These are phyloP conservation scores for Trisateles emortualis DNA, from an alignment of 2,888 invertebrate species.

Conservation along the genomic window DNA sequence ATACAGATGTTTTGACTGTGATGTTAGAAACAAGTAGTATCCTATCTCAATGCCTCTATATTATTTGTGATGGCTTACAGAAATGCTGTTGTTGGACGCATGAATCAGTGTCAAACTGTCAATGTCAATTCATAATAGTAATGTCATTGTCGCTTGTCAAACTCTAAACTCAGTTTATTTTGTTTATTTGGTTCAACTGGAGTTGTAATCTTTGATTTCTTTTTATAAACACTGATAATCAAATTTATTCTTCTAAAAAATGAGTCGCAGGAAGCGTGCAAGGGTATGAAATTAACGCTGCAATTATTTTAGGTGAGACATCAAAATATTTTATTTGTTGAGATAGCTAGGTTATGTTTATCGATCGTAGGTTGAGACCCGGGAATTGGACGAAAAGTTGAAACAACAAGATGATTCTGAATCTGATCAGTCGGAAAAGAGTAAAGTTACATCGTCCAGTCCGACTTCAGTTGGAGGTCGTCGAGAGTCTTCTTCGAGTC, in stretches of 20 bases:
- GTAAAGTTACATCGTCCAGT: conserved; percentile 87
- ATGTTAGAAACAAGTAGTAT: too few species aligned
- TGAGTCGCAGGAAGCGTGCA: conserved; percentile 88
- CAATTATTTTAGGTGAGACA: not conserved
- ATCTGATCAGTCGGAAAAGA: conserved; percentile 88
- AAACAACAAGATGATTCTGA: conserved; percentile 88
- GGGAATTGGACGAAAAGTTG: conserved; percentile 90
- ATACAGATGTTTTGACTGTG: too few species aligned
- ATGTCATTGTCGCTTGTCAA: not conserved
- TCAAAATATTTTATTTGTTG: conserved; percentile 40
- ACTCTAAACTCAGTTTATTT: conserved; percentile 8
- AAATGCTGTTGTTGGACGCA: too few species aligned
- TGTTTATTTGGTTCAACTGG: conserved; percentile 6
- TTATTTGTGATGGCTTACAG: too few species aligned
- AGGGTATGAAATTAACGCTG: conserved; percentile 66
- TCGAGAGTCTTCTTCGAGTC: conserved; percentile 83
- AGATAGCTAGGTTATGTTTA: conserved; percentile 87
- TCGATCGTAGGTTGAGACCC: conserved; percentile 78
- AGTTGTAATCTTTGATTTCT: not conserved
- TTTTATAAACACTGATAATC: not conserved
- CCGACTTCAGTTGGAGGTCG: conserved; percentile 82
- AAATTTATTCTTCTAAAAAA: conserved; percentile 51
- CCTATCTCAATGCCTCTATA: too few species aligned
- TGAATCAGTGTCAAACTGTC: too few species aligned
- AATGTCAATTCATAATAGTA: too few species aligned